phyloP scores from a whole-genome alignment of 2,888 invertebrate species.

The Xestia rhomboidea region DNA sequence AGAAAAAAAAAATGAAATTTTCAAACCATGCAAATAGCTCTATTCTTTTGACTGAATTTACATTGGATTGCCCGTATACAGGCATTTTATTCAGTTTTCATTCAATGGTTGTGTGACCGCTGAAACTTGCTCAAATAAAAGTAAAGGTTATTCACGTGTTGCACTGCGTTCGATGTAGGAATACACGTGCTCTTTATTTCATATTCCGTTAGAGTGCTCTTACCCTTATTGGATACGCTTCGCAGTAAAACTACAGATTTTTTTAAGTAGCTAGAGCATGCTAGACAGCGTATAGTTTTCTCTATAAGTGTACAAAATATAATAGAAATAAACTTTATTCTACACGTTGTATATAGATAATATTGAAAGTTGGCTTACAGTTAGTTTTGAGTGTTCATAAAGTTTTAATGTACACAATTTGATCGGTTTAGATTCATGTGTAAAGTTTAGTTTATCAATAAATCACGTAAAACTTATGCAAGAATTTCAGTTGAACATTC shows the following conservation, averaged over 20 bases:
- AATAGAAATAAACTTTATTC: neutral
- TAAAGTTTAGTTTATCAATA: constrained; percentile 3
- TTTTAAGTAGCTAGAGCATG: neutral
- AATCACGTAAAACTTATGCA: constrained; percentile 20
- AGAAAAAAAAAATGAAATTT: neutral
- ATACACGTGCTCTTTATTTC: neutral
- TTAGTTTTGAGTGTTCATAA: constrained; percentile 10
- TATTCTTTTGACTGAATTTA: neutral
- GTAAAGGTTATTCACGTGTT: neutral
- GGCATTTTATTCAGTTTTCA: neutral
- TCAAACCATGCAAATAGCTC: neutral
- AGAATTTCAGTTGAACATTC: neutral
- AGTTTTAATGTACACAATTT: neutral
- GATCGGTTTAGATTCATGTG: neutral
- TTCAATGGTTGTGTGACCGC: neutral
- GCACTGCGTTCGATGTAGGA: neutral
- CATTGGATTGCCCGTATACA: neutral
- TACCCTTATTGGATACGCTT: neutral
- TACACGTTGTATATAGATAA: neutral
- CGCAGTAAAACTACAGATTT: neutral
- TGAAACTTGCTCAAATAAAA: neutral
- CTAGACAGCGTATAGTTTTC: neutral
- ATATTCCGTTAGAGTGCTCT: neutral
- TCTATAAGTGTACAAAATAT: neutral
- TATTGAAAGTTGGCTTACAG: neutral